Conservation (phyloP, 2,888 invertebrate genomes). For the Phlogophora meticulosa region DNA sequence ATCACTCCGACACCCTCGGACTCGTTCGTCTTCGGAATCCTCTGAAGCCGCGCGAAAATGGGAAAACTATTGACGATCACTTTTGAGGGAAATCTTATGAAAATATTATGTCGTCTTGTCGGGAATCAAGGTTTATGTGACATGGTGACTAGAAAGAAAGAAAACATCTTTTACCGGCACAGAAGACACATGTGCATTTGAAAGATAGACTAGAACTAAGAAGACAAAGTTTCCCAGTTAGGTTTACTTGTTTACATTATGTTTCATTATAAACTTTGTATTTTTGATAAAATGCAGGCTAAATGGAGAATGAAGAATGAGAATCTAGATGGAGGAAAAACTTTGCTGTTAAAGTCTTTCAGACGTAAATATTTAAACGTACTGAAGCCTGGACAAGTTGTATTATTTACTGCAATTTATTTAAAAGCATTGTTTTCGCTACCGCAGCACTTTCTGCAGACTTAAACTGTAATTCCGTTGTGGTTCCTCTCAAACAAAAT, state of each 20-base stretch:
- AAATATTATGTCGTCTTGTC: constrained; percentile 30
- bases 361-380: background rate
- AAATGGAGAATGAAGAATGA: too few relatives aligned
- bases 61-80: constrained; percentile 46
- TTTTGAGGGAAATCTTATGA: constrained; percentile 14
- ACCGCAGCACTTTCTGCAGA: background rate
- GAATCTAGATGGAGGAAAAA: background rate
- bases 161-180: background rate
- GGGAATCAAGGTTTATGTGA: background rate
- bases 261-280: too few relatives aligned
- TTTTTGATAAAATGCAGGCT: too few relatives aligned
- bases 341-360: background rate
- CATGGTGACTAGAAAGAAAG: background rate
- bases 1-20: constrained; percentile 22
- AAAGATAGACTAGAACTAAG: too few relatives aligned
- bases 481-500: background rate
- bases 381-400: background rate
- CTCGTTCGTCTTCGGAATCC: constrained; percentile 16
- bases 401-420: background rate
- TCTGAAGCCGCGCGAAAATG: constrained; percentile 33
- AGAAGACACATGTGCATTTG: too few relatives aligned
- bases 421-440: background rate
- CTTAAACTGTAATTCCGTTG: background rate
- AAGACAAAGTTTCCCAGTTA: too few relatives aligned
- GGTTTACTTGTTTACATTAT: too few relatives aligned